A percentile compares a stretch with the other conserved stretches of the same genome.
Evolutionary conservation across 2,113 vertebrate species (phyloP).

Genomic region (Micronycteris hirsuta): DNA sequence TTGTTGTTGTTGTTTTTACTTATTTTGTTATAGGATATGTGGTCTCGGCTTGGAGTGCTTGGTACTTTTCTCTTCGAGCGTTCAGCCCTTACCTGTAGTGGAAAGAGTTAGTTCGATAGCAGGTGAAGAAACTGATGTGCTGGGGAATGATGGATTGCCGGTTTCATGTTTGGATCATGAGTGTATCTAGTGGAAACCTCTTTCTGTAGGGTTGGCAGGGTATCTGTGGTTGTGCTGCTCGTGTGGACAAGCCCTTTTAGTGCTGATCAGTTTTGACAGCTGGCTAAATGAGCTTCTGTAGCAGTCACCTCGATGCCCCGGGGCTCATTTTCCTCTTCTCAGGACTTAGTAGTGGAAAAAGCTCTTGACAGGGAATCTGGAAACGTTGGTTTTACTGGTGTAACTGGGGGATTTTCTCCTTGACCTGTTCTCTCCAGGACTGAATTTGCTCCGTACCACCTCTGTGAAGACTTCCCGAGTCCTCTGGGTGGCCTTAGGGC

Average conservation of each 20-base stretch:
- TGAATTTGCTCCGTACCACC: neutral
- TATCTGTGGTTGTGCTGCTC: neutral
- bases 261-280: neutral
- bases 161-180: neutral
- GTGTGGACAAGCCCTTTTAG: neutral
- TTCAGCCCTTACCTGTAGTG: neutral
- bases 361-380: neutral
- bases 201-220: neutral
- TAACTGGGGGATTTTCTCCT: neutral
- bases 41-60: neutral
- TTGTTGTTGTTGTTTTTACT: neutral
- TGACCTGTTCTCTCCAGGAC: neutral
- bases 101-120: neutral
- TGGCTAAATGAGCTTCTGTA: neutral
- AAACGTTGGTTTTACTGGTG: neutral
- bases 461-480: neutral
- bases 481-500: neutral
- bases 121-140: neutral
- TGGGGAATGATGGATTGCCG: neutral
- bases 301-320: neutral
- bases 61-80: neutral
- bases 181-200: neutral
- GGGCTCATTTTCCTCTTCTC: neutral
- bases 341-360: neutral
- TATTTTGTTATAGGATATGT: neutral